Conservation (phyloP, 1,140 invertebrate species). For the Drosophila micromelanica region DNA sequence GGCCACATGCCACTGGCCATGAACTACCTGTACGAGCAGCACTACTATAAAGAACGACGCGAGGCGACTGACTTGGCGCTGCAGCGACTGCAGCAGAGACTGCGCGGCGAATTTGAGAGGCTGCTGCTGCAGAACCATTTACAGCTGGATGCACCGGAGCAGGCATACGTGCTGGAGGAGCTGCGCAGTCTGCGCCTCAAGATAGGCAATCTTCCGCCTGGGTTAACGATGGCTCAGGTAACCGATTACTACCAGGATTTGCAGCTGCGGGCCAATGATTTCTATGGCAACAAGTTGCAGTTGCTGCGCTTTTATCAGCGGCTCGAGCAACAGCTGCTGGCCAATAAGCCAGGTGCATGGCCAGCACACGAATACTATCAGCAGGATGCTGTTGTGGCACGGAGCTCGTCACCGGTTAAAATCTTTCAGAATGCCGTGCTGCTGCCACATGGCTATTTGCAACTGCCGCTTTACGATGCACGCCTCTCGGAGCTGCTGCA, state of each 20-base stretch:
- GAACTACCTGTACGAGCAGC: constrained; percentile 56
- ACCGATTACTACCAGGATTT: constrained; percentile 38
- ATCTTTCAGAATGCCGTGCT: constrained; percentile 59
- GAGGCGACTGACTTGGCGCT: constrained; percentile 31
- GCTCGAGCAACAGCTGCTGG: constrained; percentile 24
- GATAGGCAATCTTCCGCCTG: constrained; percentile 58
- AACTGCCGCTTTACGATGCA: constrained; percentile 55
- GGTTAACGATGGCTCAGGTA: constrained; percentile 23
- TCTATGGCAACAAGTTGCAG: constrained; percentile 58
- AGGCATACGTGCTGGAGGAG: constrained; percentile 46
- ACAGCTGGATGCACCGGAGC: constrained; percentile 30
- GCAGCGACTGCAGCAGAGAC: constrained; percentile 27
- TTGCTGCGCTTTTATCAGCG: constrained; percentile 39
- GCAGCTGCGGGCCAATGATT: constrained; percentile 28
- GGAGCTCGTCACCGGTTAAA: constrained; percentile 61
- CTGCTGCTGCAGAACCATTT: constrained; percentile 47
- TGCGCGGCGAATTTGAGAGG: constrained; percentile 31
- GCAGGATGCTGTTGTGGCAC: constrained; percentile 39
- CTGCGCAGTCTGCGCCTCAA: constrained; percentile 47
- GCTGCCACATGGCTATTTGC: constrained; percentile 59
- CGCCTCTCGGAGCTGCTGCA: constrained; percentile 38
- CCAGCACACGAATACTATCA: constrained; percentile 35
- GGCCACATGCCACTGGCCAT: constrained; percentile 59
- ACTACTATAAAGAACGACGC: constrained; percentile 39
- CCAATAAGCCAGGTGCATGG: constrained; percentile 24